Percentiles rank a stretch among this genome's conserved stretches.
phyloP scores from a whole-genome alignment of 2,797 vertebrate species.

The Dryobates pubescens region DNA sequence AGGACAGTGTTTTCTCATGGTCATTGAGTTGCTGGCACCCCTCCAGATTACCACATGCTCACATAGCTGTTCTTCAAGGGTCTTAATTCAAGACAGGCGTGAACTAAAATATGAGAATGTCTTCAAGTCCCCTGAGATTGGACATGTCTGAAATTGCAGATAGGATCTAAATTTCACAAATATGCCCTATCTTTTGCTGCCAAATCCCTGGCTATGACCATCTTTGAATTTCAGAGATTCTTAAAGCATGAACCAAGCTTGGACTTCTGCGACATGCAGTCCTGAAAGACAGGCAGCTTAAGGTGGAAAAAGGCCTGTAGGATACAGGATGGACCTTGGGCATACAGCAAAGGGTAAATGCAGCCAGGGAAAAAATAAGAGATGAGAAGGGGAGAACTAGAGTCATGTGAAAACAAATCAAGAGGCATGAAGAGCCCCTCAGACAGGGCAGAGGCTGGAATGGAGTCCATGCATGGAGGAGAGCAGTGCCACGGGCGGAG shows the following conservation, averaged over 20 bases:
- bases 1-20: fast-evolving
- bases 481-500: background rate
- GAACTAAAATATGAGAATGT: background rate
- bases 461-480: background rate
- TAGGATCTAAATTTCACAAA: background rate
- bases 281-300: background rate
- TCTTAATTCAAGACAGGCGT: background rate
- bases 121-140: background rate
- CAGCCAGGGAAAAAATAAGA: background rate
- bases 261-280: background rate
- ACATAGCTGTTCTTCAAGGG: background rate
- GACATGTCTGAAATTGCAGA: background rate
- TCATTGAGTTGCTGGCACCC: background rate
- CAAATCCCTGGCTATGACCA: background rate
- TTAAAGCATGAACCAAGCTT: background rate
- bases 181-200: background rate
- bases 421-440: background rate
- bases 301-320: background rate
- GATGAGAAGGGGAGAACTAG: background rate
- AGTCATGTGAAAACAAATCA: fast-evolving
- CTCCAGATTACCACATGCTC: fast-evolving
- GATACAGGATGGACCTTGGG: no score
- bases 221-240: background rate
- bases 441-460: background rate
- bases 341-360: background rate